These are phyloP conservation scores for Oreortyx pictus DNA, from an alignment of 2,797 vertebrate species.

Conservation along the genomic window DNA sequence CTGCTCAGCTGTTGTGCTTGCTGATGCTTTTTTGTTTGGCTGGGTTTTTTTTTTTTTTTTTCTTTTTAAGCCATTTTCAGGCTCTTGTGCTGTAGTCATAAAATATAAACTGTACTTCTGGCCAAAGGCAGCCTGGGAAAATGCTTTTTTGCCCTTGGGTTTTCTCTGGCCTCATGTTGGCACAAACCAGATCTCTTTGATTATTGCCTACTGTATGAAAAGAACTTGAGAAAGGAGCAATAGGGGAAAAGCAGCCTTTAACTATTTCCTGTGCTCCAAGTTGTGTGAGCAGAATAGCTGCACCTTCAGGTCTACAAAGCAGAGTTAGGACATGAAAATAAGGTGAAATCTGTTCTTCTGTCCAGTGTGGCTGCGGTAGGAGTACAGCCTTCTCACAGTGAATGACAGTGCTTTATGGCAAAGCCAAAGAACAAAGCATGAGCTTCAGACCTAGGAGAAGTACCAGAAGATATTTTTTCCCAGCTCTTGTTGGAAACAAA, in stretches of 20 bases:
- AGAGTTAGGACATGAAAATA: background rate
- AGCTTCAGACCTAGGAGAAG: background rate
- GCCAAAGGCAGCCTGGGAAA: background rate
- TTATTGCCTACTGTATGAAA: background rate
- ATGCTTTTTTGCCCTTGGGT: fast-evolving
- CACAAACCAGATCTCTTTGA: background rate
- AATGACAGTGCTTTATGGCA: background rate
- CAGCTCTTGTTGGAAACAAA: background rate
- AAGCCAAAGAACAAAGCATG: background rate
- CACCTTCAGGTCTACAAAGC: background rate
- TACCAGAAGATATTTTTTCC: background rate
- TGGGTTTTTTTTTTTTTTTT: too few relatives aligned
- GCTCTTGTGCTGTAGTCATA: background rate
- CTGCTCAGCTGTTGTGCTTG: background rate
- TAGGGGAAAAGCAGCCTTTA: background rate
- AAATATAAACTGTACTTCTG: background rate
- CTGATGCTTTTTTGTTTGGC: background rate
- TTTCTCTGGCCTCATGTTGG: background rate
- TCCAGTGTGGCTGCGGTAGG: background rate
- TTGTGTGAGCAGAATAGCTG: background rate
- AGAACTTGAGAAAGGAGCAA: background rate
- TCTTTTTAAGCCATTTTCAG: background rate
- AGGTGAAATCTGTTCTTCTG: background rate
- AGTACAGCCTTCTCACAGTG: background rate
- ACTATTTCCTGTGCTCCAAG: background rate